Evolutionary conservation across 2,888 invertebrate genomes (phyloP), one percentile per base, ranked within the genome.

Genomic region (Archaeoteleia sp.): DNA sequence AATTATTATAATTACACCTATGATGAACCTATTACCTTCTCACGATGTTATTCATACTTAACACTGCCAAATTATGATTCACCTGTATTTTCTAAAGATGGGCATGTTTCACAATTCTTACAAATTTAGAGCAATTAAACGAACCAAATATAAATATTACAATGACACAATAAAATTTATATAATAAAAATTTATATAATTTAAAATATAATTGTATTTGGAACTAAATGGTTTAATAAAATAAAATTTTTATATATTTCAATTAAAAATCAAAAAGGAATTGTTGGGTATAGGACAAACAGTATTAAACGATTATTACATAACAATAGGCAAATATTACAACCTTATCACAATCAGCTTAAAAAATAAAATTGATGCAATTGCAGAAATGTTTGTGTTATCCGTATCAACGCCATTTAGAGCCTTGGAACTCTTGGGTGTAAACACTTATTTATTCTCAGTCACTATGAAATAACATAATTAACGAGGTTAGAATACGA

Each of bases 401-500:
- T 40, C 65, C 45, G 63, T 51, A 65, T 48, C 60, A 67, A 68
- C 54, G 57, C 66, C 66, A 46, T 45, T 43, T 43, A 39, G 60
- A 29, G 54, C 43, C 73, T 49, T 48, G 32, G 54, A 49, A 27
- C 43, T 17, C 20, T 13, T 15, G 29, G 5, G 20, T 32, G 49
- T 58, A 70, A 69, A 72, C 72, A 73, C 25, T 14, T 35, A 53
- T 55, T 58, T 63, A 48, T 48, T 48, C 58, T 42, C 48, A 23
- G 51, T 58, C 37, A 30, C 55, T 58, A 51, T 42, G 53, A 46
- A 23, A 48, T 63, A 69, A 67, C 63, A 68, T 72, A 74, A 78
- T 78, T 74, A 74, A 78, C 73, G 71, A 65, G 66, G 40, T 55
- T 48, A 42, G 60, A 68, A 48, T 46, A 29, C 49, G 62, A 61